phyloP scores from a whole-genome alignment of 2,888 invertebrate genomes.

The Caenorhabditis sulstoni region DNA sequence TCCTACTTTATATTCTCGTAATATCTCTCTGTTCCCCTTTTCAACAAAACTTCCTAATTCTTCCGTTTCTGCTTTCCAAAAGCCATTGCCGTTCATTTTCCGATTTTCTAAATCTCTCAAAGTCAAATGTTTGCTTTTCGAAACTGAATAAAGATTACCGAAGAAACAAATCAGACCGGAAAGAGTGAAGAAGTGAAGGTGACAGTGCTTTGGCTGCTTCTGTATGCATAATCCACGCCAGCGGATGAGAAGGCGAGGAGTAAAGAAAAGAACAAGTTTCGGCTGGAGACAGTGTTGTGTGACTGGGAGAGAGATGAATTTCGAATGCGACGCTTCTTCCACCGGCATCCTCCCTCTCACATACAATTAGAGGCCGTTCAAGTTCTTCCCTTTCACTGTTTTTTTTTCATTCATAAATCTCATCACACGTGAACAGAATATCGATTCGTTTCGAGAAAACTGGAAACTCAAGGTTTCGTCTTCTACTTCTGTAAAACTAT shows the following conservation, averaged over 20 bases:
- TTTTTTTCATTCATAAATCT: neutral
- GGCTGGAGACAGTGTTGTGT: conserved; percentile 34
- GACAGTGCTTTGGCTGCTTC: conserved; percentile 15
- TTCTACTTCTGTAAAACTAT: conserved; percentile 14
- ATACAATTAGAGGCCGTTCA: conserved; percentile 38
- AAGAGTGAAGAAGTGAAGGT: conserved; percentile 34
- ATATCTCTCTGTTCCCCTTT: neutral
- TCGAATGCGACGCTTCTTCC: conserved; percentile 39
- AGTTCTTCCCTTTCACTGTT: conserved; percentile 10
- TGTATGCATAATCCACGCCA: conserved; percentile 56
- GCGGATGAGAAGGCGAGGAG: conserved; percentile 34
- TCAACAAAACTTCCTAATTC: neutral
- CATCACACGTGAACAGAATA: neutral
- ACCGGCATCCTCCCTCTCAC: neutral
- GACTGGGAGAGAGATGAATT: conserved; percentile 37
- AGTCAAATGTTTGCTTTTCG: neutral
- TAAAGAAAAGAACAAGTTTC: conserved; percentile 64
- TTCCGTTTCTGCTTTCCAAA: conserved; percentile 11
- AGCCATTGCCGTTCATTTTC: neutral
- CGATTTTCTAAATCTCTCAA: neutral
- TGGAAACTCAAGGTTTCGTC: neutral
- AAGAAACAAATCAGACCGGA: too few relatives aligned
- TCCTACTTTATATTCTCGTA: neutral
- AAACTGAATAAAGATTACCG: neutral
- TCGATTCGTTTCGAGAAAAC: neutral